A percentile compares a stretch with the other conserved stretches of the same genome.
Conservation (phyloP, 2,888 invertebrate species). For the Theretra japonica region DNA sequence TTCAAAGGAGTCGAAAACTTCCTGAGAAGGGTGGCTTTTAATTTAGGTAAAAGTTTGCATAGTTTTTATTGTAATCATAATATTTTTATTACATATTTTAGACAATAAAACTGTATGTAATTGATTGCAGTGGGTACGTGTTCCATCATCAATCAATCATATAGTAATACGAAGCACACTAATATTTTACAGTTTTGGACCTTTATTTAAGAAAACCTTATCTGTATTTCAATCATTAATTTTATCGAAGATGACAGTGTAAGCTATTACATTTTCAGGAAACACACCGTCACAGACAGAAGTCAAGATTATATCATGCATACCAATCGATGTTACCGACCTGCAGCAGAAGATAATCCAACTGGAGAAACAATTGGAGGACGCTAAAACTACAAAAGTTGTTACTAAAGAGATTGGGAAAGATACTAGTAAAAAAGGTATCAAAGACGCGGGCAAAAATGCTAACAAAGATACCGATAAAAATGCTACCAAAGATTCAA, state of each 20-base stretch:
- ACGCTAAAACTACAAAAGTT: slow-evolving; percentile 33
- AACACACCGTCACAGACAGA: slow-evolving; percentile 77
- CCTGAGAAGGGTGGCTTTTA: slow-evolving; percentile 69
- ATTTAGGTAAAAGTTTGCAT: slow-evolving; percentile 60
- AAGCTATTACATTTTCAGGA: slow-evolving; percentile 53
- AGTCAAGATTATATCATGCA: slow-evolving; percentile 79
- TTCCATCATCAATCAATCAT: no score
- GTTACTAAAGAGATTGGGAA: slow-evolving; percentile 21
- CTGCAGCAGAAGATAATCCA: slow-evolving; percentile 69
- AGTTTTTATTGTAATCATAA: neutral
- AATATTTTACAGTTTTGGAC: no score
- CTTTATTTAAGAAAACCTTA: no score
- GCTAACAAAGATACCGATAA: neutral
- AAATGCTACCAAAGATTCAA: neutral
- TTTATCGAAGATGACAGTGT: no score
- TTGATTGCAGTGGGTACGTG: no score
- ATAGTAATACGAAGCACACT: no score
- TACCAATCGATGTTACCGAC: slow-evolving; percentile 78
- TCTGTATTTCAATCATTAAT: no score
- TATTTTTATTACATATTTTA: no score
- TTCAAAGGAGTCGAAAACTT: slow-evolving; percentile 76
- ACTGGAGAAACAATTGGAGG: slow-evolving; percentile 65
- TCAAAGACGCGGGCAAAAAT: neutral
- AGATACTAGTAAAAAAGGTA: neutral
- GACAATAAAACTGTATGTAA: no score